Evolutionary conservation across 1,140 invertebrate species (phyloP).

Genomic region (Cydia pomonella): DNA sequence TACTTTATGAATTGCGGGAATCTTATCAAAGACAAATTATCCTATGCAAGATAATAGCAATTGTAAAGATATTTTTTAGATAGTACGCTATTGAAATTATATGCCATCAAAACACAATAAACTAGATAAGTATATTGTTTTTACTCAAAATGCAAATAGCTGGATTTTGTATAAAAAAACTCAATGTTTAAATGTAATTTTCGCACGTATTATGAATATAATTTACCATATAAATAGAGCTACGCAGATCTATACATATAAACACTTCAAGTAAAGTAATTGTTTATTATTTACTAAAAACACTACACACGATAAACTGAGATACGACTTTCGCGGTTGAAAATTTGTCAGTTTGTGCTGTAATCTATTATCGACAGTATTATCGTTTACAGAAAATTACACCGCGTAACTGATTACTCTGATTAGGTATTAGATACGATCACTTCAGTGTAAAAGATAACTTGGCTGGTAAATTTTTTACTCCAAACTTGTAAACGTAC

Average conservation of each 20-base stretch:
- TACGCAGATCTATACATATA: neutral
- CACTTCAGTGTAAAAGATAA: neutral
- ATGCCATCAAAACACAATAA: no score
- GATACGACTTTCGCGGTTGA: neutral
- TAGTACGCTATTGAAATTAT: no score
- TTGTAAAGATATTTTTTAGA: neutral
- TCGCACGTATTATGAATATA: no score
- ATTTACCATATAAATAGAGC: no score
- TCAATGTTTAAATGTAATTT: no score
- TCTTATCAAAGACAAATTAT: neutral
- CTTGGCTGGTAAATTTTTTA: neutral
- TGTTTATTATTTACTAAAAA: neutral
- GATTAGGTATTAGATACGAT: neutral
- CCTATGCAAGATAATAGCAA: neutral
- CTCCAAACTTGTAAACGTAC: neutral
- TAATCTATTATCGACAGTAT: slow-evolving; percentile 18
- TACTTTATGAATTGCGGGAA: neutral
- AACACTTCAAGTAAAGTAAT: neutral
- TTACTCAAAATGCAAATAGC: no score
- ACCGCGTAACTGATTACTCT: slow-evolving; percentile 19
- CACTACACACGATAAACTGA: slow-evolving; percentile 1
- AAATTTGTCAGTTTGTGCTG: slow-evolving; percentile 12
- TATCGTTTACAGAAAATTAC: slow-evolving; percentile 28
- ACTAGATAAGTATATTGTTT: no score
- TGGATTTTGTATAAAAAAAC: no score